Evolutionary conservation across 2,113 vertebrate genomes (phyloP), one percentile per base, ranked within the genome.

Genomic region (Crotalus helleri): DNA sequence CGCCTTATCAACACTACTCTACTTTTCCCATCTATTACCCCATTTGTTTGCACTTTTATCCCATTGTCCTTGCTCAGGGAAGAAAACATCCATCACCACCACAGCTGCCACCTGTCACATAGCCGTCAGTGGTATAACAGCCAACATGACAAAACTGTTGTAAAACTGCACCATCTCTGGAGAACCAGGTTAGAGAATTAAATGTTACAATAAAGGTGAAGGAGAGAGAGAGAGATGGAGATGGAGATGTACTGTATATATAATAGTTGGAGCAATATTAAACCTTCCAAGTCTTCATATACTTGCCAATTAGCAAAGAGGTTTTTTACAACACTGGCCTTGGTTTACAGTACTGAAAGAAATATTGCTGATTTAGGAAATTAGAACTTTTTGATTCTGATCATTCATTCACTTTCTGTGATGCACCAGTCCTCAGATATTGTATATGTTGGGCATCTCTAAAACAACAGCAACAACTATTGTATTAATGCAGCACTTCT

Each of bases 1-100:
- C 97, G 97, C 97, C 98, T 98, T 98, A 98, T 98, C 98, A 98
- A 98, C 94, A 90, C 97, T 95, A 95, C 97, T 98, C 97, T 97
- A 98, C 98, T 98, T 96, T 97, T 97, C 98, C 98, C 98, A 98
- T 99, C 98, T 98, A 99, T 99, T 99, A 98, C 98, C 97, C 95
- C 97, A 98, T 99, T 98, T 99, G 98, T 99, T 99, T 99, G 98
- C 98, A 98, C 98, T 99, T 98, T 98, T 98, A 98, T 99, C 98
- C 98, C 97, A 95, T 96, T 95, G 98, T 98, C 99, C 99, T 99
- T 99, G 98, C 98, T 97, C 98, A 95, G 97, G 98, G 97, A 95
- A 97, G 97, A 96, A 97, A 98, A 97, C 98, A 99, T 99, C 98
- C 98, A 99, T 99, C 99, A 99, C 97, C 96, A 94, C 95, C 95